phyloP scores from a whole-genome alignment of 2,888 invertebrate species.

The Nephrotoma appendiculata region DNA sequence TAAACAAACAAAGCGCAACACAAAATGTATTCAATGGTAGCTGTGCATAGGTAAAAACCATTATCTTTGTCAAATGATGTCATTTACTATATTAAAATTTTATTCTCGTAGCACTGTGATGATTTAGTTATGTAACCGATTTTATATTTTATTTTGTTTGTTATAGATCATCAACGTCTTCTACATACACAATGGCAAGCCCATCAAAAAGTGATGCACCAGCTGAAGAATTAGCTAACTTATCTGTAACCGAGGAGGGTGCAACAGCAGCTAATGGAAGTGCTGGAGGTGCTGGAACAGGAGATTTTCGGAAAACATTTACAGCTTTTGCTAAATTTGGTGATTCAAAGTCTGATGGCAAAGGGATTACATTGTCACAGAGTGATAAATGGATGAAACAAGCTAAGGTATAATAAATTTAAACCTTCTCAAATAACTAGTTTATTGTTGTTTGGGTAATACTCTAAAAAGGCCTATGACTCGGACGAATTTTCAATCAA shows the following conservation, averaged over 20 bases:
- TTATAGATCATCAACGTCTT: conserved; percentile 9
- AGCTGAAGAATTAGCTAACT: conserved; percentile 25
- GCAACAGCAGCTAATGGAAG: conserved; percentile 20
- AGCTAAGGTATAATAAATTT: conserved; percentile 41
- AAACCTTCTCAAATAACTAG: neutral
- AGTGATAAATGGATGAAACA: conserved; percentile 93
- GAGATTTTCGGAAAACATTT: conserved; percentile 51
- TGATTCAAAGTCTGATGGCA: conserved; percentile 73
- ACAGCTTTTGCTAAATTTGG: conserved; percentile 76
- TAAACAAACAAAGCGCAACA: neutral
- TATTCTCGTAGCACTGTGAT: neutral
- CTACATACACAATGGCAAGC: conserved; percentile 14
- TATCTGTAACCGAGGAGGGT: conserved; percentile 22
- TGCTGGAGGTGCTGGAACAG: conserved; percentile 15
- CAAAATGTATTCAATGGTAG: conserved; percentile 16
- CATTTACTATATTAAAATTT: neutral
- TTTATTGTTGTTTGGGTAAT: too few relatives aligned
- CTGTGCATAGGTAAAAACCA: conserved; percentile 15
- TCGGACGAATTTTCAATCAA: too few relatives aligned
- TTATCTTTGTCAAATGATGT: too few relatives aligned
- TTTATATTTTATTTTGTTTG: conserved; percentile 10
- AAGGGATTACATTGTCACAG: conserved; percentile 72
- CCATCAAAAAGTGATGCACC: conserved; percentile 20
- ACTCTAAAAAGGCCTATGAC: too few relatives aligned
- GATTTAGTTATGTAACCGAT: neutral